A percentile compares a stretch with the other conserved stretches of the same genome.
phyloP scores from a whole-genome alignment of 2,888 invertebrate species.

The Cacoxenus indagator region DNA sequence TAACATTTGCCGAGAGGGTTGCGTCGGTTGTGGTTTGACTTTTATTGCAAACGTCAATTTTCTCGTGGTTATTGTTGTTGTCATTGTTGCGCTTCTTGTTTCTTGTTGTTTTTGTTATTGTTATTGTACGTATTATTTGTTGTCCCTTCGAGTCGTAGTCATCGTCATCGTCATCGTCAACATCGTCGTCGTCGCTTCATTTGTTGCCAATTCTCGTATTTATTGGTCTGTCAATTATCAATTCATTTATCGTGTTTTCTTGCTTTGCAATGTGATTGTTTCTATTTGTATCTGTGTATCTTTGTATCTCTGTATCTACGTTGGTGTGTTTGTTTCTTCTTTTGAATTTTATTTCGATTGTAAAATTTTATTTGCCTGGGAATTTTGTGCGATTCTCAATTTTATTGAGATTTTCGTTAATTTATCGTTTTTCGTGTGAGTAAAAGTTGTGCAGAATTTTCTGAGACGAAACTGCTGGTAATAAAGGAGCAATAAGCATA shows the following conservation, averaged over 20 bases:
- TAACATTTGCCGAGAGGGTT: constrained; percentile 24
- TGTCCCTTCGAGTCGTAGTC: neutral
- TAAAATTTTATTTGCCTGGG: constrained; percentile 40
- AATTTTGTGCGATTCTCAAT: constrained; percentile 21
- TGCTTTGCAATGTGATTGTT: too few species aligned
- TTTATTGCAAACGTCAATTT: neutral
- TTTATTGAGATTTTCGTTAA: neutral
- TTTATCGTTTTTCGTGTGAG: neutral
- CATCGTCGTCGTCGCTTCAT: neutral
- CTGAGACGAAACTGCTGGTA: too few species aligned
- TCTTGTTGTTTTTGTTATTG: neutral
- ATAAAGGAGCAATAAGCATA: too few species aligned
- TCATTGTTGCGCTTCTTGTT: neutral
- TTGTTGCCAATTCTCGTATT: constrained; percentile 35
- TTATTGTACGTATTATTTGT: neutral
- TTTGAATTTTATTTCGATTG: constrained; percentile 23
- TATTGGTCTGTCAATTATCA: constrained; percentile 43
- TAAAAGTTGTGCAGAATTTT: too few species aligned
- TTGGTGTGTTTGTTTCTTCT: neutral
- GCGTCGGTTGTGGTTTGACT: neutral
- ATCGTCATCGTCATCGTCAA: neutral
- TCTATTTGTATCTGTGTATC: constrained; percentile 4
- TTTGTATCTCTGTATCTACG: neutral
- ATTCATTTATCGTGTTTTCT: constrained; percentile 36
- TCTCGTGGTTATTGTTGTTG: neutral